These are phyloP conservation scores for Heliconius himera DNA, from an alignment of 1,140 invertebrate species.

Conservation along the genomic window DNA sequence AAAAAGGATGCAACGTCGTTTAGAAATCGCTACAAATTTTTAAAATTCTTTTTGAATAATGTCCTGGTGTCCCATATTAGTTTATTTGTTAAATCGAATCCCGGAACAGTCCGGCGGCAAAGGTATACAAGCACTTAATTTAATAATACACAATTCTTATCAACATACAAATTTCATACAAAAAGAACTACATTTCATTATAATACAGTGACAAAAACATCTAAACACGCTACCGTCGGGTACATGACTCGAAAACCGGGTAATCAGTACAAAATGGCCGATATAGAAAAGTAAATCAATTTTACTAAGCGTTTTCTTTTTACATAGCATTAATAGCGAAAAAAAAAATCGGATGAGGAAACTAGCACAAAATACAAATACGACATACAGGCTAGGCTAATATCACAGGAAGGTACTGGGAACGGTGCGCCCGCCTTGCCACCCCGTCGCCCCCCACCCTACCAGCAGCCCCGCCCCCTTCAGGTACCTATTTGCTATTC, in stretches of 20 bases:
- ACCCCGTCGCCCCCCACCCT: slow-evolving; percentile 36
- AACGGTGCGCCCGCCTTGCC: slow-evolving; percentile 58
- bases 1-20: slow-evolving; percentile 42
- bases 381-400: slow-evolving; percentile 80
- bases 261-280: slow-evolving; percentile 74
- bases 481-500: slow-evolving; percentile 75
- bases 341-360: slow-evolving; percentile 70
- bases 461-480: slow-evolving; percentile 45
- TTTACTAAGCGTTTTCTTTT: slow-evolving; percentile 64
- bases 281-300: slow-evolving; percentile 63
- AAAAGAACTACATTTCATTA: slow-evolving; percentile 59
- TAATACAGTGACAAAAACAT: slow-evolving; percentile 54
- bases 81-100: slow-evolving; percentile 36
- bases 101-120: slow-evolving; percentile 36
- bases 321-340: slow-evolving; percentile 72
- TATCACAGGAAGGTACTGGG: slow-evolving; percentile 79
- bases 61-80: slow-evolving; percentile 39
- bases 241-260: slow-evolving; percentile 67
- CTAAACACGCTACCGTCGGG: slow-evolving; percentile 65
- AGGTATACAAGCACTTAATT: slow-evolving; percentile 64
- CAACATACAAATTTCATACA: slow-evolving; percentile 71
- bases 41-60: slow-evolving; percentile 51
- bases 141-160: slow-evolving; percentile 67
- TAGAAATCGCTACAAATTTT: slow-evolving; percentile 43
- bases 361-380: slow-evolving; percentile 74